These are phyloP conservation scores for Holacanthella duospinosa DNA, from an alignment of 2,888 invertebrate genomes.

Conservation along the genomic window DNA sequence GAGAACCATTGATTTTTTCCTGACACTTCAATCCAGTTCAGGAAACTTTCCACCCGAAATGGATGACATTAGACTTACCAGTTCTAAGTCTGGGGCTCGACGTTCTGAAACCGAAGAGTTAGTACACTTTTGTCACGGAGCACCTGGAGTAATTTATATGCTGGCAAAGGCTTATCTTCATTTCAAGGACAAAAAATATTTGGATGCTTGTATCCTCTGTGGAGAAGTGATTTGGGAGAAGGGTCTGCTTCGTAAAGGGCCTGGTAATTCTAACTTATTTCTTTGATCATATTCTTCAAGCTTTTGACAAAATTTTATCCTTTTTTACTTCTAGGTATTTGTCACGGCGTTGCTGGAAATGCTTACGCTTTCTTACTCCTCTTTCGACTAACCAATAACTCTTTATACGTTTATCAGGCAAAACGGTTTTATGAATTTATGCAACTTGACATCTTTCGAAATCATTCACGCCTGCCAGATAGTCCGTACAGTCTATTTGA, in stretches of 20 bases:
- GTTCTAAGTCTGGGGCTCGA: constrained; percentile 41
- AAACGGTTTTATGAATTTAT: constrained; percentile 65
- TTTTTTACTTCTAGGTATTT: constrained; percentile 52
- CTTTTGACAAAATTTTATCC: not conserved
- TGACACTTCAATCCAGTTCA: constrained; percentile 55
- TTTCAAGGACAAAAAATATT: constrained; percentile 62
- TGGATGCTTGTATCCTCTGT: constrained; percentile 55
- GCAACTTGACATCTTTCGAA: constrained; percentile 53
- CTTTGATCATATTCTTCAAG: not conserved
- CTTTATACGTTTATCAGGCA: constrained; percentile 62
- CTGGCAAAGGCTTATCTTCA: constrained; percentile 68
- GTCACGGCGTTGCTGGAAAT: constrained; percentile 76
- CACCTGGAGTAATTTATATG: constrained; percentile 57
- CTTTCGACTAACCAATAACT: constrained; percentile 57
- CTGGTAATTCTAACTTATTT: constrained; percentile 44
- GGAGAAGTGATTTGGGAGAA: constrained; percentile 71
- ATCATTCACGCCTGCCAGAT: constrained; percentile 63
- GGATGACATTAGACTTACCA: constrained; percentile 58
- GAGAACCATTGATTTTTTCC: constrained; percentile 55
- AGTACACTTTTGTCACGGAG: constrained; percentile 54
- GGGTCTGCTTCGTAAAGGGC: constrained; percentile 74
- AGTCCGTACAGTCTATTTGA: constrained; percentile 73
- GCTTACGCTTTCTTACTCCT: constrained; percentile 69
- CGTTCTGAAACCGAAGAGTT: constrained; percentile 51
- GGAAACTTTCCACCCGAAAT: constrained; percentile 68